Conservation (phyloP, 2,888 invertebrate genomes). For the Athripsodes cinereus region DNA sequence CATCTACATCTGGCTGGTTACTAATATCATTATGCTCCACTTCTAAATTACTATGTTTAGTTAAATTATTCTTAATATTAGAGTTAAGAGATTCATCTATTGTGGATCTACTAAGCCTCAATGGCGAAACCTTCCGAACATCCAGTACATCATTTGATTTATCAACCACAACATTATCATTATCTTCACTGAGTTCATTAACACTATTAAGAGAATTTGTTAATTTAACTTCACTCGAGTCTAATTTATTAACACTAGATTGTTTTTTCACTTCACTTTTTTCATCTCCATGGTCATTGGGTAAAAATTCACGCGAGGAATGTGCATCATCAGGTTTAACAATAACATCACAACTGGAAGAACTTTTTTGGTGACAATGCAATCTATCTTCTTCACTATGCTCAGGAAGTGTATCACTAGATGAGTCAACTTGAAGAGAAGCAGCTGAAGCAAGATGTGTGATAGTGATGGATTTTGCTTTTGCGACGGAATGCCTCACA, state of each 20-base stretch:
- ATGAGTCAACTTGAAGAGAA: neutral
- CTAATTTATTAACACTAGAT: neutral
- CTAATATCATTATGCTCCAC: conserved; percentile 8
- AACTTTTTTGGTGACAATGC: neutral
- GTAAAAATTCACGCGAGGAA: neutral
- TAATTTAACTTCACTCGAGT: neutral
- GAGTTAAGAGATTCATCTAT: conserved; percentile 19
- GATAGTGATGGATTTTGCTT: conserved; percentile 6
- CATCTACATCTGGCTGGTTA: conserved; percentile 8
- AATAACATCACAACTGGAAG: neutral
- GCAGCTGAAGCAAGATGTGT: conserved; percentile 2
- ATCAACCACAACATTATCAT: conserved; percentile 4
- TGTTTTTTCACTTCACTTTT: neutral
- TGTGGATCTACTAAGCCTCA: conserved; percentile 14
- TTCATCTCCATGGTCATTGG: neutral
- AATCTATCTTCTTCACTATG: neutral
- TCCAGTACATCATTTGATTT: conserved; percentile 24
- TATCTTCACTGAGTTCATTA: neutral
- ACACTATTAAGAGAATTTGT: neutral
- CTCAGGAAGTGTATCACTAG: neutral
- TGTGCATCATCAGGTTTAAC: neutral
- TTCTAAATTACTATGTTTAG: conserved; percentile 11
- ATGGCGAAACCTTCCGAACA: conserved; percentile 23
- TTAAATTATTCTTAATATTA: conserved; percentile 2
- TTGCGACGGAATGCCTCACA: conserved; percentile 15